Percentiles rank a stretch among this genome's conserved stretches.
Conservation (phyloP, 2,888 invertebrate genomes). For the Folsomia candida region DNA sequence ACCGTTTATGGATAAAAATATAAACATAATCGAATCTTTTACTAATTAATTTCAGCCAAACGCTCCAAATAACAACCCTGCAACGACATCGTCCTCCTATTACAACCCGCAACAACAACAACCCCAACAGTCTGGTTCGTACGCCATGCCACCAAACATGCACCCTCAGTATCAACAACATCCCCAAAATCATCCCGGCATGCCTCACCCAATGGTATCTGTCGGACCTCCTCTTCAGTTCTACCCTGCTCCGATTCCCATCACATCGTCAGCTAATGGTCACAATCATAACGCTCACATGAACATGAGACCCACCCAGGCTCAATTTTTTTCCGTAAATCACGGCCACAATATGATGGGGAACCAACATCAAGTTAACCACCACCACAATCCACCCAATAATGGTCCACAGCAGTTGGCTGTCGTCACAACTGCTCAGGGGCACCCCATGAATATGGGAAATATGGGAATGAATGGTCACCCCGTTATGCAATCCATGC, state of each 20-base stretch:
- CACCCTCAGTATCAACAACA: slow-evolving; percentile 41
- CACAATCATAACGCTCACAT: slow-evolving; percentile 29
- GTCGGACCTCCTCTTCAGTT: slow-evolving; percentile 50
- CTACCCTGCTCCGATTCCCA: slow-evolving; percentile 45
- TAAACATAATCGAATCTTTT: no score
- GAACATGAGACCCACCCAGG: slow-evolving; percentile 36
- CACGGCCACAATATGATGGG: slow-evolving; percentile 34
- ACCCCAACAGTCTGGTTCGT: slow-evolving; percentile 24
- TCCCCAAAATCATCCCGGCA: slow-evolving; percentile 27
- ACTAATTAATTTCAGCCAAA: slow-evolving; percentile 29
- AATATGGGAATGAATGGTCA: slow-evolving; percentile 27
- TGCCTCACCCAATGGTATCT: slow-evolving; percentile 42
- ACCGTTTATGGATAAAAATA: no score
- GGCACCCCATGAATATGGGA: slow-evolving; percentile 37
- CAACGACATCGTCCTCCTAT: slow-evolving; percentile 39
- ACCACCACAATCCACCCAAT: slow-evolving; percentile 31
- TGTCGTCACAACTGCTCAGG: slow-evolving; percentile 35
- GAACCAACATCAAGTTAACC: slow-evolving; percentile 37
- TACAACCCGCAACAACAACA: slow-evolving; percentile 40
- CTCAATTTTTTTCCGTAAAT: slow-evolving; percentile 47
- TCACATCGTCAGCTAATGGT: slow-evolving; percentile 35
- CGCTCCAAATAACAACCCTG: slow-evolving; percentile 30
- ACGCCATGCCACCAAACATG: slow-evolving; percentile 29
- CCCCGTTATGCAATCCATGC: slow-evolving; percentile 30
- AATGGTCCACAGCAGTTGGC: slow-evolving; percentile 37